phyloP scores from a whole-genome alignment of 2,888 invertebrate species.

The Agrotis segetum region DNA sequence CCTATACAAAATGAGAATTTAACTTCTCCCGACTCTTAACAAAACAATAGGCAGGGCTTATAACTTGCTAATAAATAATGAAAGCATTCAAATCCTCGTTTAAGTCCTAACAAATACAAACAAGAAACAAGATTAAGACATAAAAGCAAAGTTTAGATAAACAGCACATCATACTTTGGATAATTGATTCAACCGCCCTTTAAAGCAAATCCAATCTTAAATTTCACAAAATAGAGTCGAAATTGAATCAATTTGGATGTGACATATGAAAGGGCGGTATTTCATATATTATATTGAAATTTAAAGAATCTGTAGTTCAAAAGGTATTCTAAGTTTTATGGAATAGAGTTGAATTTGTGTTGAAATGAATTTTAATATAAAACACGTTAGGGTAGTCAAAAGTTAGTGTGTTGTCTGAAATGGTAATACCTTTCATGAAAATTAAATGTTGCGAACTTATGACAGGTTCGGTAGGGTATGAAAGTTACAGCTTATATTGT shows the following conservation, averaged over 20 bases:
- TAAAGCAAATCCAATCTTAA: conserved; percentile 28
- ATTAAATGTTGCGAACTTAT: conserved; percentile 32
- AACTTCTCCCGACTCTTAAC: conserved; percentile 16
- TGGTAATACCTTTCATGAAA: conserved; percentile 26
- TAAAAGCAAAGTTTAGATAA: conserved; percentile 55
- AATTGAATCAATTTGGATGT: conserved; percentile 3
- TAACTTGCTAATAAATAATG: conserved; percentile 32
- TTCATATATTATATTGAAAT: no score
- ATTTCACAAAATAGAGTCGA: neutral
- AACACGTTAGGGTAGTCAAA: conserved; percentile 37
- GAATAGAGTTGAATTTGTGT: conserved; percentile 11
- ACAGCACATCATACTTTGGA: conserved; percentile 31
- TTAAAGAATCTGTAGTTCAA: neutral
- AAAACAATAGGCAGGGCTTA: conserved; percentile 36
- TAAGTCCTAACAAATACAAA: conserved; percentile 43
- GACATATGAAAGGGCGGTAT: neutral
- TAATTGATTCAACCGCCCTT: conserved; percentile 19
- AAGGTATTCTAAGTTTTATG: neutral
- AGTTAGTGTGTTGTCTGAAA: conserved; percentile 39
- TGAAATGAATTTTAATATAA: conserved; percentile 10
- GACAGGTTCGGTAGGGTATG: conserved; percentile 7
- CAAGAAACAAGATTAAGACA: conserved; percentile 53
- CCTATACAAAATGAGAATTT: conserved; percentile 17
- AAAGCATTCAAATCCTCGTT: conserved; percentile 47
- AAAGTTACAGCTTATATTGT: conserved; percentile 2